A percentile compares a stretch with the other conserved stretches of the same genome.
phyloP scores from a whole-genome alignment of 2,888 invertebrate species.

The Stomorhina lunata region DNA sequence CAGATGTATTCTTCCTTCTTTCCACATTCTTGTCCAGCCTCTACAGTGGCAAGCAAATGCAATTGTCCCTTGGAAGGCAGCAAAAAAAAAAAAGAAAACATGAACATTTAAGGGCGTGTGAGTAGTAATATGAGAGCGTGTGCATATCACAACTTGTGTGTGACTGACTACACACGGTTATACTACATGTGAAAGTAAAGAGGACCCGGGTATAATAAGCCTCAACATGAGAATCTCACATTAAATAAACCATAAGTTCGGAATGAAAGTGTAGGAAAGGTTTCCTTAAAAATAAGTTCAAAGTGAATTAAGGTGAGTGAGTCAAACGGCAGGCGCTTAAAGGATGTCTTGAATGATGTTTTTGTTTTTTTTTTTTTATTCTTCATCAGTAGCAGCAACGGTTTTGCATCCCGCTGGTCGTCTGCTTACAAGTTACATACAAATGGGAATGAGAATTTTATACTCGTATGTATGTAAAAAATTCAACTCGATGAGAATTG shows the following conservation, averaged over 20 bases:
- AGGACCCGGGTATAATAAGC: conserved; percentile 6
- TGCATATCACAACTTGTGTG: conserved; percentile 21
- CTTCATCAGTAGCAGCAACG: conserved; percentile 35
- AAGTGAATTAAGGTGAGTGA: conserved; percentile 45
- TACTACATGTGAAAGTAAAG: neutral
- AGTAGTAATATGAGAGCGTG: conserved; percentile 53
- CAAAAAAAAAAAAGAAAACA: too few species aligned
- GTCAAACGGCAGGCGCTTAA: conserved; percentile 62
- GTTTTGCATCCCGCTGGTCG: conserved; percentile 62
- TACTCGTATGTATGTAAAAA: neutral
- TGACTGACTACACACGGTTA: neutral
- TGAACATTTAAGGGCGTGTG: conserved; percentile 43
- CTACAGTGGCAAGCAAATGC: conserved; percentile 5
- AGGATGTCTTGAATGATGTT: conserved; percentile 58
- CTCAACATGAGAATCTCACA: conserved; percentile 43
- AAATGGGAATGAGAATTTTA: conserved; percentile 24
- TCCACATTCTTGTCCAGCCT: neutral
- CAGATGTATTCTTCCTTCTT: neutral
- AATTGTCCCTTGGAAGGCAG: conserved; percentile 38
- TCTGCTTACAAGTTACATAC: conserved; percentile 53
- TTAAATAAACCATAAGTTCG: conserved; percentile 20
- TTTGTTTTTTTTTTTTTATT: conserved; percentile 19
- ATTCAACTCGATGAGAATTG: conserved; percentile 24
- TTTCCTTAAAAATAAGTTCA: neutral
- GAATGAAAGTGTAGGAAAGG: conserved; percentile 7